Conservation (phyloP, 2,888 invertebrate genomes). For the Ennomos erosarius region DNA sequence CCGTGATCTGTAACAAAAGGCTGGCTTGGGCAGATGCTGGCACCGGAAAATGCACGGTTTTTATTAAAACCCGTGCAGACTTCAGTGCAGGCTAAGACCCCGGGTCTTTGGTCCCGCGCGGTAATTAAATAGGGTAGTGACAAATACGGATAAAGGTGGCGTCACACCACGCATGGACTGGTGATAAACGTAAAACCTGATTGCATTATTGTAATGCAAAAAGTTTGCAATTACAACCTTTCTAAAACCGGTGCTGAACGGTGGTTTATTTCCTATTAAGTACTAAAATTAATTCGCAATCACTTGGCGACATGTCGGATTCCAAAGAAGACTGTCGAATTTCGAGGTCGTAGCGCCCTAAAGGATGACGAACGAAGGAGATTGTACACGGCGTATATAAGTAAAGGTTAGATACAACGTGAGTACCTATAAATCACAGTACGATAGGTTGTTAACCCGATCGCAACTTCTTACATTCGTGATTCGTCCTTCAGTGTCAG, state of each 20-base stretch:
- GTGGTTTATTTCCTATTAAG: constrained; percentile 31
- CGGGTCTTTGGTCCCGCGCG: no score
- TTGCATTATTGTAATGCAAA: background rate
- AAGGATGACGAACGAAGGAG: constrained; percentile 33
- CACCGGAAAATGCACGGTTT: no score
- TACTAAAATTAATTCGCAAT: constrained; percentile 27
- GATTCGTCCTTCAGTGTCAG: constrained; percentile 7
- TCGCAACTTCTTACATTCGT: constrained; percentile 7
- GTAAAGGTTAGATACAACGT: constrained; percentile 11
- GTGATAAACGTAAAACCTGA: no score
- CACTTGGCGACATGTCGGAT: constrained; percentile 26
- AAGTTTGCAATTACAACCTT: background rate
- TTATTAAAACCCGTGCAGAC: no score
- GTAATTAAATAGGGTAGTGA: no score
- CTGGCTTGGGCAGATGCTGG: no score
- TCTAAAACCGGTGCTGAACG: constrained; percentile 14
- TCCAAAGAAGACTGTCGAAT: constrained; percentile 39
- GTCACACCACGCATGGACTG: no score
- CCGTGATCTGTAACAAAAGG: no score
- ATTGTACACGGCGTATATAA: constrained; percentile 21
- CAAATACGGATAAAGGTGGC: no score
- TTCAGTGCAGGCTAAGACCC: no score
- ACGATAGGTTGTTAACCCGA: constrained; percentile 25
- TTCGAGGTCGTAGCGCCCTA: constrained; percentile 30
- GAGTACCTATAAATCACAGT: constrained; percentile 21